These are phyloP conservation scores for Epinephelus coioides DNA, from an alignment of 2,797 vertebrate genomes.

Conservation along the genomic window DNA sequence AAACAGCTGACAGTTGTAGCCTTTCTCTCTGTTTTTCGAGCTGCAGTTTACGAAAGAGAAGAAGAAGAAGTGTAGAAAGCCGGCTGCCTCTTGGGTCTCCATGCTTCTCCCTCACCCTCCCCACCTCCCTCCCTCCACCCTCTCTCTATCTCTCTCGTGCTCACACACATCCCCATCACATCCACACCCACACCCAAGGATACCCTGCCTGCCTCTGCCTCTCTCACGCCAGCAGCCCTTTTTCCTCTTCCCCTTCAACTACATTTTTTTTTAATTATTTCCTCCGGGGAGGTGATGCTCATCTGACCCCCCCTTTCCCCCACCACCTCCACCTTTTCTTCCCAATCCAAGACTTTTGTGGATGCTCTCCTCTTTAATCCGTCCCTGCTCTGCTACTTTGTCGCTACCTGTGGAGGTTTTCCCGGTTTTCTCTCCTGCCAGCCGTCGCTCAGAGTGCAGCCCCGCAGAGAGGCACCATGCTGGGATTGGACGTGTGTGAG, in stretches of 20 bases:
- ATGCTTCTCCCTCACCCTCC: conserved; percentile 46
- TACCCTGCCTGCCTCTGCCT: conserved; percentile 67
- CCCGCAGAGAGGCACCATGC: conserved; percentile 85
- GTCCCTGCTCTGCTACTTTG: conserved; percentile 50
- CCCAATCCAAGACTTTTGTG: conserved; percentile 57
- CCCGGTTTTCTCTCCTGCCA: conserved; percentile 54
- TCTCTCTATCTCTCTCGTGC: conserved; percentile 41
- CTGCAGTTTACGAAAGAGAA: conserved; percentile 10
- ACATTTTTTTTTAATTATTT: conserved; percentile 21
- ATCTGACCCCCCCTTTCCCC: conserved; percentile 57
- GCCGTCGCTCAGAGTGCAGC: conserved; percentile 59
- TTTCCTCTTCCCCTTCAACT: conserved; percentile 31
- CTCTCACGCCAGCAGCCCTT: conserved; percentile 29
- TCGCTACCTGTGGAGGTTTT: conserved; percentile 75
- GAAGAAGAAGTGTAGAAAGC: conserved; percentile 54
- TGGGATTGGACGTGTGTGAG: conserved; percentile 94
- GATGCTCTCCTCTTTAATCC: conserved; percentile 57
- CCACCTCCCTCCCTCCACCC: conserved; percentile 25
- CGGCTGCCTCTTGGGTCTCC: conserved; percentile 43
- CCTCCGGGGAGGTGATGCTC: conserved; percentile 66
- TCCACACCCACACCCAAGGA: conserved; percentile 83
- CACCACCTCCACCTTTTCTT: conserved; percentile 5
- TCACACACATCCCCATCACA: conserved; percentile 66
- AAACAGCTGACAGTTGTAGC: conserved; percentile 22
- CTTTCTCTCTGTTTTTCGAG: conserved; percentile 15